phyloP scores from a whole-genome alignment of 1,140 invertebrate genomes.

The Heliconius hermathena region DNA sequence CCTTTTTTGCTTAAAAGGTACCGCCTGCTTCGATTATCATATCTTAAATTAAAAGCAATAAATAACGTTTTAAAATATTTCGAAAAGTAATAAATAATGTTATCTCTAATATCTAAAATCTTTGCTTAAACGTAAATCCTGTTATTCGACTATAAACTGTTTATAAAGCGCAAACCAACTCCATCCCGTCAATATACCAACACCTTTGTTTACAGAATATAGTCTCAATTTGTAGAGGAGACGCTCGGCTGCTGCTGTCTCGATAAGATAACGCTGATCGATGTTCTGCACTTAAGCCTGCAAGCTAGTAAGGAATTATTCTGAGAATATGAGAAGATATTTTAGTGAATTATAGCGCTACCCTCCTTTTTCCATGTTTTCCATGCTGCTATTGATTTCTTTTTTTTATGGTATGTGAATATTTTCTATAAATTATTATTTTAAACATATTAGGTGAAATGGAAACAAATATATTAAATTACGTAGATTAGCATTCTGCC shows the following conservation, averaged over 20 bases:
- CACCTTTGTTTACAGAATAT: constrained; percentile 23
- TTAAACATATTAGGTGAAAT: too few species aligned
- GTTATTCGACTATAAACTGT: not conserved
- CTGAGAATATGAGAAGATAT: not conserved
- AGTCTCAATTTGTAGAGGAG: constrained; percentile 23
- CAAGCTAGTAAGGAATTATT: not conserved
- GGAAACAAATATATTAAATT: not conserved
- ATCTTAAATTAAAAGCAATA: not conserved
- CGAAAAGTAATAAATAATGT: not conserved
- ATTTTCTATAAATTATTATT: not conserved
- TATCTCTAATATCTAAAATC: not conserved
- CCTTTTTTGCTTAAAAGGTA: too few species aligned
- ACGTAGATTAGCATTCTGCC: not conserved
- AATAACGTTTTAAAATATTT: not conserved
- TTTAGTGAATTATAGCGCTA: not conserved
- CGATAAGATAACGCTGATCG: constrained; percentile 49
- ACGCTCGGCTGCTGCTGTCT: constrained; percentile 28
- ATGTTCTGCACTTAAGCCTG: constrained; percentile 43
- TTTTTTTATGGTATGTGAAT: not conserved
- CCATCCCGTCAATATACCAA: not conserved
- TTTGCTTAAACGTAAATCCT: not conserved
- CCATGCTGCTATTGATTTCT: not conserved
- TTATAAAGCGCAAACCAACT: not conserved
- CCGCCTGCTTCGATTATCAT: too few species aligned
- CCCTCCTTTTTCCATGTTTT: not conserved